Evolutionary conservation across 2,888 invertebrate genomes (phyloP).

Genomic region (Plebejus melissa): DNA sequence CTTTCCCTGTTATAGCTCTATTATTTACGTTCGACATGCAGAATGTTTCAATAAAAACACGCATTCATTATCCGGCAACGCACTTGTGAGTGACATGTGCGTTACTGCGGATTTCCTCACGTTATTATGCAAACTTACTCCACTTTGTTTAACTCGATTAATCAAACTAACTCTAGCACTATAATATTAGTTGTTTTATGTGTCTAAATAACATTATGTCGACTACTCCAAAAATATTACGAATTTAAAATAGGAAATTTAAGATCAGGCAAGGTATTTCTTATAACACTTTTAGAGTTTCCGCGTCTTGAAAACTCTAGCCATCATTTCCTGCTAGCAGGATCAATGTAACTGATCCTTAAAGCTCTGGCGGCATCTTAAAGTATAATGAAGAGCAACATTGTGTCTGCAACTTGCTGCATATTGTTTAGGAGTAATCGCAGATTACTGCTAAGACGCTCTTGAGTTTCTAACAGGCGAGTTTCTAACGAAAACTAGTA

Average conservation of each 20-base stretch:
- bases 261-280: no score
- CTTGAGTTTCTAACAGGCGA: background rate
- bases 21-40: background rate
- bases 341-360: background rate
- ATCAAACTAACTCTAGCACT: background rate
- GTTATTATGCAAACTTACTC: background rate
- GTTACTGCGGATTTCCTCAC: constrained; percentile 2
- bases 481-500: background rate
- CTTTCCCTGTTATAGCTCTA: no score
- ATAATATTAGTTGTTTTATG: no score
- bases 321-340: background rate
- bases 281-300: no score
- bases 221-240: no score
- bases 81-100: constrained; percentile 10
- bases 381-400: constrained; percentile 4
- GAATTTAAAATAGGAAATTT: no score
- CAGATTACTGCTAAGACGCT: background rate
- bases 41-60: background rate
- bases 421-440: constrained; percentile 8
- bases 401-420: background rate
- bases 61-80: background rate
- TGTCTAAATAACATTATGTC: no score
- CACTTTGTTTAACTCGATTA: background rate
- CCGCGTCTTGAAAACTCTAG: background rate
- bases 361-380: background rate